Evolutionary conservation across 2,797 vertebrate species (phyloP).

Genomic region (Momotus momota): DNA sequence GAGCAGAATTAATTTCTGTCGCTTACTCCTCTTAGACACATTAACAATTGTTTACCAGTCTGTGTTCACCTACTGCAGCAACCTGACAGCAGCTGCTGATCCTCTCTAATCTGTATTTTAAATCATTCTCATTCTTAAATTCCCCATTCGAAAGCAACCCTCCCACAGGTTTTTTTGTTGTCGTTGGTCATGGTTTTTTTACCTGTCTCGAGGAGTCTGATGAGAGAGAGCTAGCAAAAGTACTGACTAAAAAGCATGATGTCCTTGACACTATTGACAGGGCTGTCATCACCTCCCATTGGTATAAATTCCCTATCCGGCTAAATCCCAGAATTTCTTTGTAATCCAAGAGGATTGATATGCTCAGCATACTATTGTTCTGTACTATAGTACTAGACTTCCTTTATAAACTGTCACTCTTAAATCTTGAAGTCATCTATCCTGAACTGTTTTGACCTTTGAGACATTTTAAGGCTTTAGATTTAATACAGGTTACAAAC

Average conservation of each 20-base stretch:
- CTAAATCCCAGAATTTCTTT: slow-evolving; percentile 19
- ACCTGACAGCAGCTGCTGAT: slow-evolving; percentile 2
- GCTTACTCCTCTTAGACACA: background rate
- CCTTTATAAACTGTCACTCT: slow-evolving; percentile 12
- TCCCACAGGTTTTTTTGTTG: background rate
- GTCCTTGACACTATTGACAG: background rate
- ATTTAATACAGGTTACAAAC: slow-evolving; percentile 55
- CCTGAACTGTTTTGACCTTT: slow-evolving; percentile 53
- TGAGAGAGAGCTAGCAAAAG: background rate
- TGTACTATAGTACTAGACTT: slow-evolving; percentile 26
- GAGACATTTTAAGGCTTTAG: slow-evolving; percentile 53
- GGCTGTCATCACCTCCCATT: background rate
- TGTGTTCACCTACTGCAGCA: background rate
- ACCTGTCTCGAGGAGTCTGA: background rate
- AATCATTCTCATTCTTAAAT: background rate
- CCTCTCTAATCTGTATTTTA: slow-evolving; percentile 37
- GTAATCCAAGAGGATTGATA: slow-evolving; percentile 6
- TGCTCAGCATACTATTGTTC: background rate
- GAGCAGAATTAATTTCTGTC: slow-evolving; percentile 22
- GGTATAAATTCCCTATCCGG: background rate
- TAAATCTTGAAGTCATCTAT: slow-evolving; percentile 10
- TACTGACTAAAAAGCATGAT: background rate
- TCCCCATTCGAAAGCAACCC: background rate
- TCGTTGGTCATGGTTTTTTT: background rate
- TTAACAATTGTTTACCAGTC: slow-evolving; percentile 10